Base-by-base conservation (phyloP, 2,888 invertebrate species). In the Trachelus troglodyta region DNA sequence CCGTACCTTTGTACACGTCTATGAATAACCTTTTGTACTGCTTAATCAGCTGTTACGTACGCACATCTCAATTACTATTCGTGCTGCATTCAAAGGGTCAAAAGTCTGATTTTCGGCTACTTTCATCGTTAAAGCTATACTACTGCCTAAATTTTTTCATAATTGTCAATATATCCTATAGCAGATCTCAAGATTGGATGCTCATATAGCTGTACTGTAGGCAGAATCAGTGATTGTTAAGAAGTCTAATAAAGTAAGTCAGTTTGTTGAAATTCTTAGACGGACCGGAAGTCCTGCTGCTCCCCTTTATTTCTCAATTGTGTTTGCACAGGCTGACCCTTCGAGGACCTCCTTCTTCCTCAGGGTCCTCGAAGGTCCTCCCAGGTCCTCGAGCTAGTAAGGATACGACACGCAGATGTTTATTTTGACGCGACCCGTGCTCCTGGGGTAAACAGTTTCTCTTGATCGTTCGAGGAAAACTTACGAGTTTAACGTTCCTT, bases 21-120 rank as follows among this genome's bases (percentile, higher is more conserved):
- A 76, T 84, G 83, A 86, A 85, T 84, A 78, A 82, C 79, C 79
- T 80, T 80, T 88, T 85, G 85, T 85, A n/a, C 77, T 75, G 81
- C 81, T 37, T 90, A 90, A 90, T 90, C 89, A 90, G 90, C 89
- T 87, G 85, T 90, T 90, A 89, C 85, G 80, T 78, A 75, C 71
- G 81, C 77, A 79, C 81, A 76, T 79, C 83, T 83, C 82, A 74
- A 78, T 80, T 83, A 75, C 71, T 79, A 78, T 74, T 73, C 73
- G 69, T 69, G 75, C 79, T 77, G 79, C 80, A 75, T 79, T 78
- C 81, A 82, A 81, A 81, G 81, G 33, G n/a, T 56, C 56, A 56
- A 56, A 56, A 56, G 56, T 56, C 9, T 9, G 23, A 56, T 9
- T 56, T 56, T 34, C 34, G 74, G 74, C 74, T 74, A 74, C 74